Conservation (phyloP, 2,888 invertebrate species). For the Acronicta alni region DNA sequence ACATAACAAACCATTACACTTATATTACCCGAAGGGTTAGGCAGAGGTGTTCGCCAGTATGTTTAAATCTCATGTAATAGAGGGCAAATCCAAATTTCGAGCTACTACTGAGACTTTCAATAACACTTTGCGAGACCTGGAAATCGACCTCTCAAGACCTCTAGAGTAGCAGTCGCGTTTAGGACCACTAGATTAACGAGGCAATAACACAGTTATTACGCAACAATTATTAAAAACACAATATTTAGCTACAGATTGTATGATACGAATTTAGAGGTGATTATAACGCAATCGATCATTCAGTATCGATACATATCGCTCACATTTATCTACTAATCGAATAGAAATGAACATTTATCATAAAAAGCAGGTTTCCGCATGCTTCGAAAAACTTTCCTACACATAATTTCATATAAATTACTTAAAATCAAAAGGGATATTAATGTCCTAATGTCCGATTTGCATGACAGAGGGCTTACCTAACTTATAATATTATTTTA, state of each 20-base stretch:
- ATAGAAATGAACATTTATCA: slow-evolving; percentile 81
- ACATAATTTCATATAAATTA: slow-evolving; percentile 86
- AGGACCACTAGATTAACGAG: too few relatives aligned
- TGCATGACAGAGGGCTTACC: slow-evolving; percentile 81
- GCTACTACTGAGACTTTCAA: too few relatives aligned
- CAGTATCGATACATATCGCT: slow-evolving; percentile 73
- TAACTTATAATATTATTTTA: slow-evolving; percentile 83
- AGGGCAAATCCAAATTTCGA: too few relatives aligned
- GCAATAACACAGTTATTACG: slow-evolving; percentile 47
- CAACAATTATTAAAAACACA: slow-evolving; percentile 40
- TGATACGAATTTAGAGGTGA: slow-evolving; percentile 59
- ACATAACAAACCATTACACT: too few relatives aligned
- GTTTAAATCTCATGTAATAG: too few relatives aligned
- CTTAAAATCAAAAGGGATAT: slow-evolving; percentile 88
- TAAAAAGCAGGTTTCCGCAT: slow-evolving; percentile 70
- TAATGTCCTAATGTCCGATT: slow-evolving; percentile 84
- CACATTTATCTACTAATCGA: slow-evolving; percentile 80
- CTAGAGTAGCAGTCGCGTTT: too few relatives aligned
- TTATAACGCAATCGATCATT: slow-evolving; percentile 80
- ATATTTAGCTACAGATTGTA: slow-evolving; percentile 46
- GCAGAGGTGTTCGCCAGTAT: too few relatives aligned
- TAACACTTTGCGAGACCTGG: too few relatives aligned
- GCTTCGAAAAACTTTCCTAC: slow-evolving; percentile 71
- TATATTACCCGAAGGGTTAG: too few relatives aligned
- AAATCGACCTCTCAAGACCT: too few relatives aligned